Evolutionary conservation across 2,888 invertebrate species (phyloP).

Genomic region (Noctuana brunneofusca): DNA sequence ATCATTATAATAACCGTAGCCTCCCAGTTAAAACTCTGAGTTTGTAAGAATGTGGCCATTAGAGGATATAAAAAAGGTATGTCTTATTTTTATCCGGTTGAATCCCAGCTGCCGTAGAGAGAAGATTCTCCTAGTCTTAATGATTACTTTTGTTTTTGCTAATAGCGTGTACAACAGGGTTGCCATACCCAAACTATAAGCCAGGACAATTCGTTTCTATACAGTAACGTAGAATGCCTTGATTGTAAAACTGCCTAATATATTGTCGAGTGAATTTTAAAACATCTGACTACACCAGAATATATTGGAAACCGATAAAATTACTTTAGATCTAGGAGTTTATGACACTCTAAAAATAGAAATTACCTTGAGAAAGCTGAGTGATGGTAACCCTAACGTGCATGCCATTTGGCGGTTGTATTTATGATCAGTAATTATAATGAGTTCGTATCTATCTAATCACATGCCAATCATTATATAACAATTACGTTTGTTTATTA

Average conservation of each 20-base stretch:
- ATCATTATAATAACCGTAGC: conserved; percentile 34
- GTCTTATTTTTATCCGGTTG: conserved; percentile 6
- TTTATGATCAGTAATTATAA: conserved; percentile 10
- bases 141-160: conserved; percentile 29
- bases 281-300: too few species aligned
- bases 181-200: not conserved
- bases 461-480: conserved; percentile 23
- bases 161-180: conserved; percentile 10
- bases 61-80: conserved; percentile 23
- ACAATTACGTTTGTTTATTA: conserved; percentile 1
- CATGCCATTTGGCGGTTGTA: not conserved
- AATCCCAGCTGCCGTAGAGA: conserved; percentile 12
- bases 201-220: not conserved
- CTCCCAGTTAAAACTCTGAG: conserved; percentile 17
- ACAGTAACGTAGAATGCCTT: not conserved
- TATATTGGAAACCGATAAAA: too few species aligned
- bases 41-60: conserved; percentile 28
- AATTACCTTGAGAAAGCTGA: too few species aligned
- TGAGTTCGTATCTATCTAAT: conserved; percentile 14
- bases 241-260: too few species aligned
- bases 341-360: too few species aligned
- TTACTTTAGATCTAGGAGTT: too few species aligned
- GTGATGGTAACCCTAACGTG: not conserved
- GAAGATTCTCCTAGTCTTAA: conserved; percentile 10
- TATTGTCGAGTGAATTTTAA: too few species aligned